phyloP scores from a whole-genome alignment of 2,888 invertebrate genomes.

The Abrostola triplasia region DNA sequence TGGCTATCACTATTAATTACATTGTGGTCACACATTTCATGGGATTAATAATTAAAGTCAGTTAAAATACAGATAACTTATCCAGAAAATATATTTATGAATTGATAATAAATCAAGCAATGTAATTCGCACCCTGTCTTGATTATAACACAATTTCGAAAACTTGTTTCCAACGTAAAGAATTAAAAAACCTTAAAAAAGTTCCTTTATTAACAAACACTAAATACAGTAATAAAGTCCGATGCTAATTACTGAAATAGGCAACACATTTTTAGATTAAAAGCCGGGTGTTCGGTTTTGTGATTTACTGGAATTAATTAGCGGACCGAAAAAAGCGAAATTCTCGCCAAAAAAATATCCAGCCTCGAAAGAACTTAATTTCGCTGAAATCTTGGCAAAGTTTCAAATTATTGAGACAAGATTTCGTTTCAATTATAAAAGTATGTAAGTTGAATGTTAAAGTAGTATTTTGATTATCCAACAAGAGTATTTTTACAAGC shows the following conservation, averaged over 20 bases:
- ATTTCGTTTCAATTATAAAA: constrained; percentile 11
- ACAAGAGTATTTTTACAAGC: no score
- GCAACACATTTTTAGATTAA: not conserved
- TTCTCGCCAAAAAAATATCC: not conserved
- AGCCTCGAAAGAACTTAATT: not conserved
- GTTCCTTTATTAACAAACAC: not conserved
- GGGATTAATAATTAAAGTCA: no score
- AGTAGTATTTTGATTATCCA: no score
- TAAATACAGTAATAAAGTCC: not conserved
- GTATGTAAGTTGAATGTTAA: no score
- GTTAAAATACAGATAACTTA: no score
- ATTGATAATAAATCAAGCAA: no score
- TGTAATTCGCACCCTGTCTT: not conserved
- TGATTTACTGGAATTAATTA: constrained; percentile 3
- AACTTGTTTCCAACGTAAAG: no score
- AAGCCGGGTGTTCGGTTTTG: not conserved
- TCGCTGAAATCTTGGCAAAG: constrained; percentile 18
- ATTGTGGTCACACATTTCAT: no score
- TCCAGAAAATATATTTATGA: no score
- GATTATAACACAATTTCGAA: not conserved
- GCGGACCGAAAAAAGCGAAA: not conserved
- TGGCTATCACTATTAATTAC: no score
- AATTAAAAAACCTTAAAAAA: no score
- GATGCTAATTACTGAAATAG: constrained; percentile 1
- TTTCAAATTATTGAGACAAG: constrained; percentile 28